Evolutionary conservation across 2,113 vertebrate genomes (phyloP).

Genomic region (Gymnocephalus cernua): DNA sequence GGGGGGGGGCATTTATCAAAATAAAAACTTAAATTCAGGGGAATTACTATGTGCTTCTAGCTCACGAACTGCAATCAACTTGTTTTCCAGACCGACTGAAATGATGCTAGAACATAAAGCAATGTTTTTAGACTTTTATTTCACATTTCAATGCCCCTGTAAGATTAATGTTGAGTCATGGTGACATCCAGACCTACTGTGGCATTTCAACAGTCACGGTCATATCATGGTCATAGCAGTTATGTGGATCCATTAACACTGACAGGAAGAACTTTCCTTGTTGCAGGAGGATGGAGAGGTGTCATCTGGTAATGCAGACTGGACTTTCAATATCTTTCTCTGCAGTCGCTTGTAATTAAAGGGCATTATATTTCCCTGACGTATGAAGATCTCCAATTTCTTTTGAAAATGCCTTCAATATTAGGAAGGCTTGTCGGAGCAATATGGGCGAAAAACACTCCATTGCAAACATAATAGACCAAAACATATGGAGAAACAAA

Average conservation of each 20-base stretch:
- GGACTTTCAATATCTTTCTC: background rate
- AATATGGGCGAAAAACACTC: conserved; percentile 42
- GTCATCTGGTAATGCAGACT: conserved; percentile 10
- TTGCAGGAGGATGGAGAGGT: conserved; percentile 56
- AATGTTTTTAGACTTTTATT: conserved; percentile 64
- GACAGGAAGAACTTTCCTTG: conserved; percentile 49
- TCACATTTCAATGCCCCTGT: conserved; percentile 61
- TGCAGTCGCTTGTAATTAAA: conserved; percentile 1
- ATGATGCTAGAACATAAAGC: background rate
- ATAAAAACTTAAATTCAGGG: background rate
- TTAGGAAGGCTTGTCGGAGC: background rate
- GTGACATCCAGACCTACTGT: conserved; percentile 43
- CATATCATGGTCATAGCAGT: conserved; percentile 6
- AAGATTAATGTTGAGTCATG: conserved; percentile 25
- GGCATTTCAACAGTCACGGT: conserved; percentile 52
- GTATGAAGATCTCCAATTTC: conserved; percentile 18
- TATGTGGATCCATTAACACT: background rate
- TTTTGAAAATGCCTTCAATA: conserved; percentile 13
- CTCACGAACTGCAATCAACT: background rate
- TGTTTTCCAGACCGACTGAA: conserved; percentile 17
- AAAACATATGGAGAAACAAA: conserved; percentile 43
- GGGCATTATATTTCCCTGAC: conserved; percentile 17
- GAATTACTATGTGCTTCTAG: background rate
- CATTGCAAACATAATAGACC: conserved; percentile 50
- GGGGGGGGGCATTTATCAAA: background rate